Evolutionary conservation across 2,888 invertebrate species (phyloP).

Genomic region (Drosophila falleni): DNA sequence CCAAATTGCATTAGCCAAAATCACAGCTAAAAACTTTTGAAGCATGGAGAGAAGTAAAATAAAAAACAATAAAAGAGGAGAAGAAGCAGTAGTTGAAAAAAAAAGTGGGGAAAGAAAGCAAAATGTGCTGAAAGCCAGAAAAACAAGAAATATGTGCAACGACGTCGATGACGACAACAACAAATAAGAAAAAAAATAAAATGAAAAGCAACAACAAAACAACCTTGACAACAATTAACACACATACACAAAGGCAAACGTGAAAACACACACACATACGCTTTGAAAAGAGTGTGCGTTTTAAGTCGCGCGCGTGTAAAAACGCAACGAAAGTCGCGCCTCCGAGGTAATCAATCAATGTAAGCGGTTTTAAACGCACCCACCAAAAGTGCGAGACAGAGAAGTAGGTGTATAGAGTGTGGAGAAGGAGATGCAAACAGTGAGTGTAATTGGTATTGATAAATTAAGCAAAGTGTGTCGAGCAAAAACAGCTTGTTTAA

Average conservation of each 20-base stretch:
- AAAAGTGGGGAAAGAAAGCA: constrained; percentile 23
- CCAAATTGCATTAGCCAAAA: constrained; percentile 78
- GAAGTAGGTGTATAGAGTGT: neutral
- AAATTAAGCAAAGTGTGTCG: constrained; percentile 64
- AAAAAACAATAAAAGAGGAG: constrained; percentile 9
- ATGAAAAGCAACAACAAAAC: constrained; percentile 48
- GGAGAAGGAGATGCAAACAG: neutral
- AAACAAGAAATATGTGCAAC: constrained; percentile 40
- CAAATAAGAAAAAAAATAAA: constrained; percentile 35
- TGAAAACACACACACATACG: constrained; percentile 18
- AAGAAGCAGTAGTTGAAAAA: neutral
- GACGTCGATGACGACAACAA: constrained; percentile 6
- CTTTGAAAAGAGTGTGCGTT: constrained; percentile 41
- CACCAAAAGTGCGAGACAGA: neutral
- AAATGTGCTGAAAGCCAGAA: constrained; percentile 28
- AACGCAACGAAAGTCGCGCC: constrained; percentile 72
- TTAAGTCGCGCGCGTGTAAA: constrained; percentile 61
- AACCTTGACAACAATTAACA: constrained; percentile 80
- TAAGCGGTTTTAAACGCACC: constrained; percentile 65
- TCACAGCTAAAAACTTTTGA: constrained; percentile 75
- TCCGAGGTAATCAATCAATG: constrained; percentile 76
- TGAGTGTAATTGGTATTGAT: constrained; percentile 71
- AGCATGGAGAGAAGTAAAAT: constrained; percentile 50
- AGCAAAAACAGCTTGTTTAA: constrained; percentile 48
- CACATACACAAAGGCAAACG: constrained; percentile 32